These are phyloP conservation scores for Parnassius orleans DNA, from an alignment of 2,888 invertebrate species.

Conservation along the genomic window DNA sequence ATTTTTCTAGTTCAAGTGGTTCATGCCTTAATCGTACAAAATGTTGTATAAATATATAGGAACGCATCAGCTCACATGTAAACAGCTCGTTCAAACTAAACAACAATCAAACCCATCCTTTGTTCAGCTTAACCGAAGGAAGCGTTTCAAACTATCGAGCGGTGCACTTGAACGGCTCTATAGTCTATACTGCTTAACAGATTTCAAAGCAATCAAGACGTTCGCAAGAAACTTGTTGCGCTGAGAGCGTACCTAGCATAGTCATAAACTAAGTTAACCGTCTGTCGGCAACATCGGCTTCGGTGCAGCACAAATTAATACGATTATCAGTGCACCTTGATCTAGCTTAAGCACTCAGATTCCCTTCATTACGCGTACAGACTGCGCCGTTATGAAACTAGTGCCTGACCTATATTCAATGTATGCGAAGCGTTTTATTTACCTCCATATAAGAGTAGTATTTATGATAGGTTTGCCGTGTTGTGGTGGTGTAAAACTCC, in stretches of 20 bases:
- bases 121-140: constrained; percentile 31
- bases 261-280: constrained; percentile 77
- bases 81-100: constrained; percentile 1
- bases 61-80: neutral
- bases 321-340: constrained; percentile 77
- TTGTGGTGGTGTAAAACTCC: too few species aligned
- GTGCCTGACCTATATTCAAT: constrained; percentile 8
- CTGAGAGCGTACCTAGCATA: constrained; percentile 69
- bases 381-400: constrained; percentile 49
- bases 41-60: neutral
- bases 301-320: constrained; percentile 74
- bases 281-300: constrained; percentile 68
- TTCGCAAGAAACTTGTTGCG: constrained; percentile 76
- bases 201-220: constrained; percentile 75
- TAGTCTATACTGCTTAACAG: constrained; percentile 62
- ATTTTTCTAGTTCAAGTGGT: too few species aligned
- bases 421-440: constrained; percentile 1
- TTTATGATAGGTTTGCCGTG: neutral
- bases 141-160: constrained; percentile 49
- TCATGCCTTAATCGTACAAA: too few species aligned
- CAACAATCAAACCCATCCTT: constrained; percentile 31
- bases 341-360: constrained; percentile 64
- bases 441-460: neutral
- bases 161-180: constrained; percentile 48
- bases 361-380: constrained; percentile 59